Evolutionary conservation across 2,888 invertebrate genomes (phyloP).

Genomic region (Heliconius cydno): DNA sequence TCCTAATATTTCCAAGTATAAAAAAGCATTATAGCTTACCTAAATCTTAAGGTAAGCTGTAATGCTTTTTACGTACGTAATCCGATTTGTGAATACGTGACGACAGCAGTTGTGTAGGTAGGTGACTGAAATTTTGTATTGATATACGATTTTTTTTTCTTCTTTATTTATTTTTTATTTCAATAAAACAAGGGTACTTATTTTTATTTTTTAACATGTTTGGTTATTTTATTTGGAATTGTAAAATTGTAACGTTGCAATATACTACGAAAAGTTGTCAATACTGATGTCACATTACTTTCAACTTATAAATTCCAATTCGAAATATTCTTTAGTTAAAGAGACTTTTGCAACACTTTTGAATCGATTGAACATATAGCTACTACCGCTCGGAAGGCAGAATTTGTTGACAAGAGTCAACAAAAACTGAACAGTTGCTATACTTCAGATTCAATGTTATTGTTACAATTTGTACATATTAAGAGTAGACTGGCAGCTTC

Average conservation of each 20-base stretch:
- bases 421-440: too few species aligned
- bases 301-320: neutral
- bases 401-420: too few species aligned
- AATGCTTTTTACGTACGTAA: neutral
- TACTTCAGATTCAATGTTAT: too few species aligned
- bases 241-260: neutral
- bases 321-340: neutral
- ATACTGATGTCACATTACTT: neutral
- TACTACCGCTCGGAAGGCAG: too few species aligned
- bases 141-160: neutral
- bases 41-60: neutral
- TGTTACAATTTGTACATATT: too few species aligned
- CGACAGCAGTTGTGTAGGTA: neutral
- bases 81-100: constrained; percentile 9
- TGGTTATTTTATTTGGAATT: neutral
- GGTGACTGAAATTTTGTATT: constrained; percentile 2
- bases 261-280: neutral
- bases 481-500: too few species aligned
- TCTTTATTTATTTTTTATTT: neutral
- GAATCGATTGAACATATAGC: too few species aligned
- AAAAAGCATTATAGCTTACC: constrained; percentile 3
- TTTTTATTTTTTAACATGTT: neutral
- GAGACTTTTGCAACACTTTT: too few species aligned
- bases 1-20: neutral
- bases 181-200: neutral